These are phyloP conservation scores for Dolichoris vasculosae DNA, from an alignment of 1,140 invertebrate genomes.

Conservation along the genomic window DNA sequence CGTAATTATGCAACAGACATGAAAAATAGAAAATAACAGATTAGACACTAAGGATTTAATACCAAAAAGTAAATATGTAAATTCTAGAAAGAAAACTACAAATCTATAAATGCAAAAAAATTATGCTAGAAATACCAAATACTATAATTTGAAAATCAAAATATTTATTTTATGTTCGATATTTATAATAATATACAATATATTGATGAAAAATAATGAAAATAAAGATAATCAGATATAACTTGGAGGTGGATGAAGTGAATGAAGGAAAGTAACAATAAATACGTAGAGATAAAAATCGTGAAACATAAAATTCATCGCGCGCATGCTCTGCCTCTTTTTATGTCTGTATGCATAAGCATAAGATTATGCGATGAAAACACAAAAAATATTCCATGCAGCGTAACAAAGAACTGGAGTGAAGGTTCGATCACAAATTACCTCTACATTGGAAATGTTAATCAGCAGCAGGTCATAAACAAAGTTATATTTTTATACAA, in stretches of 20 bases:
- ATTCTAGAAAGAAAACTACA: background rate
- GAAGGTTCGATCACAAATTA: slow-evolving; percentile 33
- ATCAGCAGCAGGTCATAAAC: background rate
- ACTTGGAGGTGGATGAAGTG: background rate
- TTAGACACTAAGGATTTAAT: background rate
- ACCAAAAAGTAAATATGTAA: background rate
- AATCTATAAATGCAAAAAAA: background rate
- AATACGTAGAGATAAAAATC: slow-evolving; percentile 29
- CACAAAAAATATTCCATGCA: background rate
- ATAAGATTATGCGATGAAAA: background rate
- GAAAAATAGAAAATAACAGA: background rate
- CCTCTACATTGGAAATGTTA: slow-evolving; percentile 16
- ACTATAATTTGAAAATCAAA: background rate
- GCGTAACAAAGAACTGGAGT: background rate
- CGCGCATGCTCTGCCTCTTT: background rate
- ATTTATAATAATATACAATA: background rate
- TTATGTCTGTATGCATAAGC: background rate
- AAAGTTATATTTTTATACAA: background rate
- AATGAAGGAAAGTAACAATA: slow-evolving; percentile 27
- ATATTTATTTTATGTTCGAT: background rate
- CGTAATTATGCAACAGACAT: slow-evolving; percentile 15
- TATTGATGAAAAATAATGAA: slow-evolving; percentile 46
- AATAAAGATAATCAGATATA: slow-evolving; percentile 31
- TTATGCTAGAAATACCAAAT: background rate
- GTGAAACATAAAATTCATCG: slow-evolving; percentile 20